These are phyloP conservation scores for Heteronetta atricapilla DNA, from an alignment of 2,113 vertebrate species.

Conservation along the genomic window DNA sequence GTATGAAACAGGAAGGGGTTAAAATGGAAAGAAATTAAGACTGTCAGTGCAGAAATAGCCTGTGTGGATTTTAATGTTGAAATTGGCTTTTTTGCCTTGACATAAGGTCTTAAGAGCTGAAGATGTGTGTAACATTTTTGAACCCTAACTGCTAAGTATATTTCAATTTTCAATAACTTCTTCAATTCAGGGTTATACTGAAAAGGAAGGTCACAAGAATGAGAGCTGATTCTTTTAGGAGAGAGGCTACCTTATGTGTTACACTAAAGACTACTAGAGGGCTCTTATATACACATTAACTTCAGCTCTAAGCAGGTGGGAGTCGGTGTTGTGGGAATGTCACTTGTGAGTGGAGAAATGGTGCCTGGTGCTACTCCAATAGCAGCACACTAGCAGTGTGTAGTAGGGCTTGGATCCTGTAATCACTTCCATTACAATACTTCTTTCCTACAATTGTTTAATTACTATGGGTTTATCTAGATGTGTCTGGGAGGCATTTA, in stretches of 20 bases:
- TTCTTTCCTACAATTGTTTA: neutral
- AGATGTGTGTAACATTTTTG: fast-evolving
- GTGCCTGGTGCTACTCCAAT: neutral
- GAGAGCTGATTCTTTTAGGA: neutral
- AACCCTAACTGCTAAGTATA: neutral
- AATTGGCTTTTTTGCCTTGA: neutral
- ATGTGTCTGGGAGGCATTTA: neutral
- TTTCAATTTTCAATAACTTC: neutral
- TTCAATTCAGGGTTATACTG: neutral
- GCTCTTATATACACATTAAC: neutral
- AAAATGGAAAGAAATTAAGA: neutral
- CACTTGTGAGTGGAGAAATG: neutral
- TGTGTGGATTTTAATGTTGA: neutral
- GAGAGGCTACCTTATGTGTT: neutral
- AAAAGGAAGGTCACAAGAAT: neutral
- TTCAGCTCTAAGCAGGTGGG: neutral
- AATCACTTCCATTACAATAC: neutral
- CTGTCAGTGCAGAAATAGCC: neutral
- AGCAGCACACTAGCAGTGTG: fast-evolving
- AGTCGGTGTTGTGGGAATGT: fast-evolving
- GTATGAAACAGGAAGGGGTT: neutral
- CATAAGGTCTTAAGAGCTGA: neutral
- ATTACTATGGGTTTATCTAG: neutral
- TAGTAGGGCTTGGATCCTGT: neutral
- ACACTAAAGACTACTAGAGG: neutral